Conservation (phyloP, 2,113 vertebrate genomes). For the Petrocephalus microphthalmus region DNA sequence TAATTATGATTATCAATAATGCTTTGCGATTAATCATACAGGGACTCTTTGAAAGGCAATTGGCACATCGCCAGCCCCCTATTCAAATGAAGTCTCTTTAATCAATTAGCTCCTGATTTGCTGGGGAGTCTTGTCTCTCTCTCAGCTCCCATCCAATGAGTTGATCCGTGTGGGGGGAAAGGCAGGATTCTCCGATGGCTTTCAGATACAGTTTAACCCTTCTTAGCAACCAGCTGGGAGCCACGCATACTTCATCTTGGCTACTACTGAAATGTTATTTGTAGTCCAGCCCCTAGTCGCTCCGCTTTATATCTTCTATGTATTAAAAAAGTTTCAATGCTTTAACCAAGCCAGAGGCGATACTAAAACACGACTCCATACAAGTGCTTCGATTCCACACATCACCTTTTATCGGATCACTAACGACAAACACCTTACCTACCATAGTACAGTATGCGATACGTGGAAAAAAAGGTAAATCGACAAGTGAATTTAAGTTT, state of each 20-base stretch:
- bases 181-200: conserved; percentile 77
- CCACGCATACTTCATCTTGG: conserved; percentile 57
- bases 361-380: conserved; percentile 15
- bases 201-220: conserved; percentile 86
- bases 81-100: conserved; percentile 99
- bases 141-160: conserved; percentile 92
- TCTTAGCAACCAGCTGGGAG: conserved; percentile 71
- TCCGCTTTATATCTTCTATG: conserved; percentile 43
- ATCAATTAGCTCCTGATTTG: conserved; percentile 99
- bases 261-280: conserved; percentile 68
- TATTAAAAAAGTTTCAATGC: conserved; percentile 37
- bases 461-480: conserved; percentile 40
- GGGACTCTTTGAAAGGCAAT: conserved; percentile 92
- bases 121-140: conserved; percentile 97
- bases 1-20: conserved; percentile 94
- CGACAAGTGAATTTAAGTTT: conserved; percentile 42
- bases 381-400: conserved; percentile 39
- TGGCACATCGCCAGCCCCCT: conserved; percentile 94
- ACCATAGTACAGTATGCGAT: conserved; percentile 38
- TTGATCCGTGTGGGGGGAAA: conserved; percentile 74
- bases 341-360: conserved; percentile 31
- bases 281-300: conserved; percentile 50
- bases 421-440: conserved; percentile 38
- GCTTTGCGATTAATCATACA: conserved; percentile 93
- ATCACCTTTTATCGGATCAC: conserved; percentile 35